Evolutionary conservation across 1,140 invertebrate species (phyloP).

Genomic region (Armadillidium nasatum): DNA sequence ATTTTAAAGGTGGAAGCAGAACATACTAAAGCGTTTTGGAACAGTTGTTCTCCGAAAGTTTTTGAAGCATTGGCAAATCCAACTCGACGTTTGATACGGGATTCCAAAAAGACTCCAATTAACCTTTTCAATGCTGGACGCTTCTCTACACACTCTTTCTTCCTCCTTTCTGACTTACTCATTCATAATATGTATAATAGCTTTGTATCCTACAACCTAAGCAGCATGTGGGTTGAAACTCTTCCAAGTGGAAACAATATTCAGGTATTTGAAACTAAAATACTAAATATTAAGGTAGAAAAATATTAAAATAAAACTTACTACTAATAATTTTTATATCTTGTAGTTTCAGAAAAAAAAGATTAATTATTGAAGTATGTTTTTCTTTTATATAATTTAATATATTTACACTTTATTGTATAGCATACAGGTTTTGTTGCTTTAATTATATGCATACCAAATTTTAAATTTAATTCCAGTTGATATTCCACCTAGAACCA

Average conservation of each 20-base stretch:
- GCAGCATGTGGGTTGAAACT: conserved; percentile 72
- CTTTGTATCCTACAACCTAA: conserved; percentile 61
- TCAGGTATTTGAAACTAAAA: conserved; percentile 22
- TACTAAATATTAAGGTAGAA: no score
- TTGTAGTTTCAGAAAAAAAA: no score
- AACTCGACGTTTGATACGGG: conserved; percentile 66
- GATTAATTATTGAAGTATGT: no score
- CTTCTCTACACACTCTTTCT: conserved; percentile 66
- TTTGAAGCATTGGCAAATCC: conserved; percentile 63
- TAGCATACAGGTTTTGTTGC: no score
- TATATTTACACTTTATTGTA: no score
- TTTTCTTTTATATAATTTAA: no score
- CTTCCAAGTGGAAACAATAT: conserved; percentile 52
- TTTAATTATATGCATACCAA: no score
- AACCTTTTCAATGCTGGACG: conserved; percentile 55
- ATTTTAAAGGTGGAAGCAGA: conserved; percentile 59
- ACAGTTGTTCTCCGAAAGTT: conserved; percentile 59
- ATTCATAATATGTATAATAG: conserved; percentile 54
- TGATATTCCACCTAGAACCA: no score
- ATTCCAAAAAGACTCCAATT: conserved; percentile 66
- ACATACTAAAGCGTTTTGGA: conserved; percentile 69
- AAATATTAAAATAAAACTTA: no score
- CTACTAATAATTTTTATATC: no score
- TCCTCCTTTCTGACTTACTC: conserved; percentile 52
- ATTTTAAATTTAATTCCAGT: no score